Percentiles rank a stretch among this genome's conserved stretches.
Conservation (phyloP, 2,888 invertebrate species). For the Oligia latruncula region DNA sequence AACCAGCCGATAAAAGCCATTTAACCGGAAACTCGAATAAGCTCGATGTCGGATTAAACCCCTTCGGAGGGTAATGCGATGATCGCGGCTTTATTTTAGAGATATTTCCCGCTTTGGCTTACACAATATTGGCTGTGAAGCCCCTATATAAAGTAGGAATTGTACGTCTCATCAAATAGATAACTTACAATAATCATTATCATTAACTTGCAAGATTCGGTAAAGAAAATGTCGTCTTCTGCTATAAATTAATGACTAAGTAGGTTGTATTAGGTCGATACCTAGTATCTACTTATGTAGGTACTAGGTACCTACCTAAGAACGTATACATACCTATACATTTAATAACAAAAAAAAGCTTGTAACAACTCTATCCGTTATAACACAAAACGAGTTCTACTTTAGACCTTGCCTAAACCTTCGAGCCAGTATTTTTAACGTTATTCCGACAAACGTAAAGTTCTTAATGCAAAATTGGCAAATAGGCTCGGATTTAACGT, state of each 20-base stretch:
- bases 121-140: constrained; percentile 44
- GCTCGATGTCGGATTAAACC: constrained; percentile 72
- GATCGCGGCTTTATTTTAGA: constrained; percentile 65
- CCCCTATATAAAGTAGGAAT: constrained; percentile 30
- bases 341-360: no score
- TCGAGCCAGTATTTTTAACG: no score
- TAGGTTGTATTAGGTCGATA: not conserved
- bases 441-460: no score
- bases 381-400: no score
- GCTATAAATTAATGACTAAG: not conserved
- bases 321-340: not conserved
- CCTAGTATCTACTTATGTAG: not conserved
- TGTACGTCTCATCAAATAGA: constrained; percentile 24
- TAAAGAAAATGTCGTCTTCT: not conserved
- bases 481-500: no score
- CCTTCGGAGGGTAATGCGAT: constrained; percentile 68
- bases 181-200: constrained; percentile 22
- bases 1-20: constrained; percentile 69
- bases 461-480: no score
- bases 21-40: constrained; percentile 76
- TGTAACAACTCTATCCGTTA: no score
- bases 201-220: not conserved
- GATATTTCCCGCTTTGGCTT: constrained; percentile 43
- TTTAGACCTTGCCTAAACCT: no score
- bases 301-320: not conserved